Percentiles rank a stretch among this genome's conserved stretches.
Evolutionary conservation across 2,113 vertebrate species (phyloP).

Genomic region (Phalacrocorax brasilianus): DNA sequence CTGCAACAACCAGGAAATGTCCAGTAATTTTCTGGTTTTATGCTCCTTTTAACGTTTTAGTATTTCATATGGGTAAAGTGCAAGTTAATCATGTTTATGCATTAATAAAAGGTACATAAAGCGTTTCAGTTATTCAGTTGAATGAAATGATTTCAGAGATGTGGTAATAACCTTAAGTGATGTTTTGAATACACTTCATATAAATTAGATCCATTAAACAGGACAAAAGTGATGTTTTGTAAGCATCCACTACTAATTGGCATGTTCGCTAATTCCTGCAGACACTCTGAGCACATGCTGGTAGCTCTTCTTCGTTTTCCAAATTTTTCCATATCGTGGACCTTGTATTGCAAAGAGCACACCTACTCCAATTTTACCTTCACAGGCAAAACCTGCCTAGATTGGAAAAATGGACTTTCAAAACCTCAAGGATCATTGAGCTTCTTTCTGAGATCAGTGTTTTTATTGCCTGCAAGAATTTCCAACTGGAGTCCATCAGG

Average conservation of each 20-base stretch:
- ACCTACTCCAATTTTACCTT: neutral
- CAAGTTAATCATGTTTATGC: constrained; percentile 60
- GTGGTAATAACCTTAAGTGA: constrained; percentile 52
- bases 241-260: neutral
- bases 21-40: constrained; percentile 44
- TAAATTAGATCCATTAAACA: constrained; percentile 28
- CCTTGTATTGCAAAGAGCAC: neutral
- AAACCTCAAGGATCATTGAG: neutral
- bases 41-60: constrained; percentile 38
- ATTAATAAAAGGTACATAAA: constrained; percentile 60
- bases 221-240: constrained; percentile 19
- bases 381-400: neutral
- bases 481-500: neutral
- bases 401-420: neutral
- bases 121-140: neutral
- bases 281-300: neutral
- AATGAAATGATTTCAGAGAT: constrained; percentile 41
- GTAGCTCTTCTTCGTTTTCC: neutral
- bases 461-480: neutral
- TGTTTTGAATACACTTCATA: constrained; percentile 54
- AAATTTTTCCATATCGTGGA: neutral
- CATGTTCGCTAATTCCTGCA: neutral
- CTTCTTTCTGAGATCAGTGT: neutral
- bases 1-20: neutral
- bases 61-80: constrained; percentile 47